Conservation (phyloP, 1,140 invertebrate genomes). For the Papilio helenus region DNA sequence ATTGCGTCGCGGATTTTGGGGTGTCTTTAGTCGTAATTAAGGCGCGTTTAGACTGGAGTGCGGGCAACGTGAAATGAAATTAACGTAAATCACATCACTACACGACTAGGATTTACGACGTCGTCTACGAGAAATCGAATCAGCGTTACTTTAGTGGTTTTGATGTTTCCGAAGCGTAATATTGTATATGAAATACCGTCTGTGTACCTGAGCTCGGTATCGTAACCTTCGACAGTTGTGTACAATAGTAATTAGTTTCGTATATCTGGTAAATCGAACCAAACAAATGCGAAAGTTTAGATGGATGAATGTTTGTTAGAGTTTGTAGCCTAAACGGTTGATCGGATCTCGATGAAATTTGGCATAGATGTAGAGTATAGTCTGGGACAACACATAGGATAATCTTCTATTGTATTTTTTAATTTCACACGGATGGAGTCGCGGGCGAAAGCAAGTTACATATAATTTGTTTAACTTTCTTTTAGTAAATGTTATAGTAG, state of each 20-base stretch:
- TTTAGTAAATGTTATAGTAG: no score
- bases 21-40: slow-evolving; percentile 67
- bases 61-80: slow-evolving; percentile 67
- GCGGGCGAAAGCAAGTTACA: no score
- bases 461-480: no score
- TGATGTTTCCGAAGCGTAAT: slow-evolving; percentile 59
- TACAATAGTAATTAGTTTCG: slow-evolving; percentile 18
- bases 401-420: no score
- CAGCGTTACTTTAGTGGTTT: slow-evolving; percentile 67
- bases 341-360: no score
- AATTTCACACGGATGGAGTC: no score
- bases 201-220: background rate
- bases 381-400: no score
- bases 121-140: slow-evolving; percentile 71
- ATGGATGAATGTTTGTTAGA: no score
- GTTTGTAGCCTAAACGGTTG: no score
- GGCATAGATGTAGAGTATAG: no score
- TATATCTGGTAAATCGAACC: background rate
- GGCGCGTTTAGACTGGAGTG: slow-evolving; percentile 65
- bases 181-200: slow-evolving; percentile 38
- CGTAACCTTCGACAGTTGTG: slow-evolving; percentile 8
- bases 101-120: slow-evolving; percentile 66
- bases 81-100: slow-evolving; percentile 77
- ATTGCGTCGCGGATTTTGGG: slow-evolving; percentile 45
- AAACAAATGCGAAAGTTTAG: no score